phyloP scores from a whole-genome alignment of 1,140 invertebrate species.

The Thalassaphorura encarpata region DNA sequence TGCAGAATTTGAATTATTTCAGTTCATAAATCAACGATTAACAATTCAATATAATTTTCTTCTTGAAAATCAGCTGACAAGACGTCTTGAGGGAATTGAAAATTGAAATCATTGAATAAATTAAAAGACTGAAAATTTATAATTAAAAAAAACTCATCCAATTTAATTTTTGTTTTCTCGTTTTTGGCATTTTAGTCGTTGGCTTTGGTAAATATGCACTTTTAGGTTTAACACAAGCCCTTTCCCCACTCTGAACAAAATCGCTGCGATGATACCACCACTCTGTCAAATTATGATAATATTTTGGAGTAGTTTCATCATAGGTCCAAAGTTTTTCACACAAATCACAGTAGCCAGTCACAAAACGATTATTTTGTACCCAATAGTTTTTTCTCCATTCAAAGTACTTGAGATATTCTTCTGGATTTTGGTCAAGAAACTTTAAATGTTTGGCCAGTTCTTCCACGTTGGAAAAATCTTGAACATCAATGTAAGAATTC shows the following conservation, averaged over 20 bases:
- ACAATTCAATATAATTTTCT: constrained; percentile 65
- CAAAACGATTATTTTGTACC: background rate
- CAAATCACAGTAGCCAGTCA: constrained; percentile 1
- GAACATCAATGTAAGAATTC: constrained; percentile 38
- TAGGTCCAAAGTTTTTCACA: constrained; percentile 6
- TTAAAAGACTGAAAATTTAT: no score
- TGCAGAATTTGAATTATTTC: constrained; percentile 78
- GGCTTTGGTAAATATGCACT: no score
- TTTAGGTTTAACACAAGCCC: no score
- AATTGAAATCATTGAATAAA: no score
- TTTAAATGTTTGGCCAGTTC: constrained; percentile 36
- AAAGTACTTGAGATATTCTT: constrained; percentile 36
- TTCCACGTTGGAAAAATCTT: constrained; percentile 34
- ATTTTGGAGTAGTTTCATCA: background rate
- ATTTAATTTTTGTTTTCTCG: no score
- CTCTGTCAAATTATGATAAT: background rate
- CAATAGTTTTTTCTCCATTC: constrained; percentile 33
- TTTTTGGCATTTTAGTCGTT: no score
- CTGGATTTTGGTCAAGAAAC: constrained; percentile 32
- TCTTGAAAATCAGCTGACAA: background rate
- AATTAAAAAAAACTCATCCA: no score
- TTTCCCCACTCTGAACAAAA: no score
- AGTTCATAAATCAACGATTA: constrained; percentile 72
- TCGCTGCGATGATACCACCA: constrained; percentile 8
- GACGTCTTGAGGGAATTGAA: no score